Evolutionary conservation across 2,113 vertebrate genomes (phyloP), one percentile per base, ranked within the genome.

Genomic region (Herpailurus yagouaroundi): DNA sequence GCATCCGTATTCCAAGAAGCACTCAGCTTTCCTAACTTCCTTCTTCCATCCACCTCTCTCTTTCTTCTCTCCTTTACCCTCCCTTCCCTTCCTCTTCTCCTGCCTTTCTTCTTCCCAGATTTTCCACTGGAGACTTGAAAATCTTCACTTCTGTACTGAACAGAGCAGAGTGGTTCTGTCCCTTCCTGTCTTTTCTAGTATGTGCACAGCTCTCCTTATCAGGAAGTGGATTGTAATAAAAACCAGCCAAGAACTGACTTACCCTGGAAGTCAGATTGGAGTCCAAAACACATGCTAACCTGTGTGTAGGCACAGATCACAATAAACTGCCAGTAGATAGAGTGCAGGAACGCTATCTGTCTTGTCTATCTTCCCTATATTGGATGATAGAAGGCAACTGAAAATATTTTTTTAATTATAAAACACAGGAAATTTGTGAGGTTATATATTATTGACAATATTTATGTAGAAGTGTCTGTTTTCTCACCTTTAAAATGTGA

Each of bases 401-500:
- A 81, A 45, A 64, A 38, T 88, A 82, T 45, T 97, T 86, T 77
- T 76, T 48, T 79, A 93, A 68, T 45, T 9, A 55, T 18, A 74
- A 63, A 33, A 66, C 7, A 27, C 45, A 79, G 2, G 7, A 71
- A 31, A 33, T 71, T 87, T 81, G 36, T 69, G 4, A 85, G 64
- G 13, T 82, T 50, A 52, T n/a, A 80, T 33, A 29, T 92, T 48
- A 50, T 9, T 60, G 52, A 41, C 8, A 86, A 52, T 93, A 85
- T 52, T 93, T 86, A 45, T n/a, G 23, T 68, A 92, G 52, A 52
- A 27, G 3, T 0, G 84, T 80, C 45, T 80, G 11, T 41, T 92
- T 89, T 95, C 87, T 95, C 15, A 48, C 86, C 52, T 89, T 94
- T 73, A 68, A 79, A 80, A 19, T 21, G 3, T 77, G 31, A 89